Conservation (phyloP, 2,888 invertebrate genomes). For the Sympetrum striolatum region DNA sequence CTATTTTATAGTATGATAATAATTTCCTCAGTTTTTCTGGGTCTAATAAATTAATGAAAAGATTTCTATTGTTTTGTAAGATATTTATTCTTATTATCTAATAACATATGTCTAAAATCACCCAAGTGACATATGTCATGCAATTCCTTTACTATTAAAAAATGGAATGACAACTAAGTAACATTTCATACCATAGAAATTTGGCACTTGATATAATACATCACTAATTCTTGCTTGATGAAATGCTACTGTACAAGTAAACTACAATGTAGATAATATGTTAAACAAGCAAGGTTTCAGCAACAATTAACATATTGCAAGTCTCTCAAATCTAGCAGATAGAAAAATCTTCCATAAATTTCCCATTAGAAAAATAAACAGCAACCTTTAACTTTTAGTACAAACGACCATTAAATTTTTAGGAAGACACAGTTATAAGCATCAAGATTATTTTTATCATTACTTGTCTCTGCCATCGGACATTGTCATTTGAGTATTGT, state of each 20-base stretch:
- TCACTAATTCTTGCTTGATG: neutral
- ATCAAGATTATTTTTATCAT: neutral
- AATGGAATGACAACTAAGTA: constrained; percentile 33
- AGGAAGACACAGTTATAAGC: neutral
- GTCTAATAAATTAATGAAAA: neutral
- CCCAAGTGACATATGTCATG: neutral
- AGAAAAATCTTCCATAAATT: neutral
- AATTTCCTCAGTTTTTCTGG: too few relatives aligned
- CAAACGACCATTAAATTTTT: neutral
- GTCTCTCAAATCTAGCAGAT: neutral
- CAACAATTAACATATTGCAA: neutral
- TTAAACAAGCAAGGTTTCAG: constrained; percentile 14
- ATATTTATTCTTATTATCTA: constrained; percentile 9
- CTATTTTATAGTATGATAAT: too few relatives aligned
- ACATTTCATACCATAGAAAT: constrained; percentile 11
- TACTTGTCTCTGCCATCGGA: neutral
- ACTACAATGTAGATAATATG: neutral
- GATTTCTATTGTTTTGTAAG: neutral
- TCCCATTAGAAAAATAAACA: constrained; percentile 19
- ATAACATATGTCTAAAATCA: constrained; percentile 23
- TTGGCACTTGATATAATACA: constrained; percentile 22
- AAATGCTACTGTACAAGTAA: constrained; percentile 10
- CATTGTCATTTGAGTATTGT: neutral
- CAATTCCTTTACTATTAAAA: neutral
- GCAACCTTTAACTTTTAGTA: neutral